These are phyloP conservation scores for Zapus hudsonius DNA, from an alignment of 2,113 vertebrate genomes.

Conservation along the genomic window DNA sequence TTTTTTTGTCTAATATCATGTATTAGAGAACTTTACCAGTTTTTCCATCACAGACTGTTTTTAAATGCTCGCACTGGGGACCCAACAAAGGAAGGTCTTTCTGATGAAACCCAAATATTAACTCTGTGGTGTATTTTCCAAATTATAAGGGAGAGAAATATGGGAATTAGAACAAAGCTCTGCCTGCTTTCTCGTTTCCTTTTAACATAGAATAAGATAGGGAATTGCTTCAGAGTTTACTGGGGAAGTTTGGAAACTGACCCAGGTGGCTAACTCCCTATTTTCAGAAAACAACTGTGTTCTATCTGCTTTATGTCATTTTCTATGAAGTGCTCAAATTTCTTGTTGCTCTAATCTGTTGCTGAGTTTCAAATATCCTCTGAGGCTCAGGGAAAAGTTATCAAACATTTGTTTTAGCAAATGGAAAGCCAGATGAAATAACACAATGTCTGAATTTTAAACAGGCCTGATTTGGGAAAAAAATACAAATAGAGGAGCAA, in stretches of 20 bases:
- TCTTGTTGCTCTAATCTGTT: neutral
- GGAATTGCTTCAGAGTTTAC: conserved; percentile 36
- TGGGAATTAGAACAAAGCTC: conserved; percentile 62
- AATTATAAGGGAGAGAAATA: neutral
- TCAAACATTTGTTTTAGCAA: neutral
- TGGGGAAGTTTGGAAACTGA: neutral
- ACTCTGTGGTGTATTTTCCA: neutral
- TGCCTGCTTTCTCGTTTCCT: neutral
- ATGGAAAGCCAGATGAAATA: neutral
- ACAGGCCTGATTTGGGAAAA: neutral
- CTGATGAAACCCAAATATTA: conserved; percentile 54
- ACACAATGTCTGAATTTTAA: neutral
- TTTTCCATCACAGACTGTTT: neutral
- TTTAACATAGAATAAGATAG: conserved; percentile 30
- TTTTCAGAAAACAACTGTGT: neutral
- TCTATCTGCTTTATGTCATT: neutral
- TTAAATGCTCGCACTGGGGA: conserved; percentile 31
- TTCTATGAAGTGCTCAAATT: neutral
- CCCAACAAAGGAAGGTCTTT: conserved; percentile 21
- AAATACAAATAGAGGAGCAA: conserved; percentile 16
- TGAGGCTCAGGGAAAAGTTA: neutral
- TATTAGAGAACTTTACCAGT: neutral
- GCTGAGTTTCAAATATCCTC: neutral
- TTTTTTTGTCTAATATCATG: neutral
- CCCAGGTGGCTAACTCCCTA: conserved; percentile 40